These are phyloP conservation scores for Sturnus vulgaris DNA, from an alignment of 2,113 vertebrate species.

Conservation along the genomic window DNA sequence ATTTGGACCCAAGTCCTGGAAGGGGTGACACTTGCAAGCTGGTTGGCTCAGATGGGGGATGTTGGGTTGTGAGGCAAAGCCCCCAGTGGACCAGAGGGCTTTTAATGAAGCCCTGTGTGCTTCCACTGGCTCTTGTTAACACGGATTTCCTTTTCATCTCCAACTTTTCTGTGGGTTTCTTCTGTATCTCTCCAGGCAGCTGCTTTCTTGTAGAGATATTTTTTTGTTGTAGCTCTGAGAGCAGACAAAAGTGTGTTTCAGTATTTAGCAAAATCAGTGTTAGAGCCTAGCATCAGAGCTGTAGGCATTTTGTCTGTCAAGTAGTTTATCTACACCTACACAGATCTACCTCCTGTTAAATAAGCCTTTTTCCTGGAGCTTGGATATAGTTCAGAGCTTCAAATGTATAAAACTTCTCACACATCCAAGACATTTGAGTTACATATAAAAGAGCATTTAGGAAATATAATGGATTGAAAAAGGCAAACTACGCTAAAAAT, in stretches of 20 bases:
- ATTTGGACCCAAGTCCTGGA: background rate
- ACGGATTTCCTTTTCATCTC: background rate
- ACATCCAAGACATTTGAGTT: background rate
- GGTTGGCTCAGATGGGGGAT: accelerated
- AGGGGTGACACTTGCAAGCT: background rate
- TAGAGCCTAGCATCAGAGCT: background rate
- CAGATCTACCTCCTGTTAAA: background rate
- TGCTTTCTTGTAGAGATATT: background rate
- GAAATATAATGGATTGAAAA: background rate
- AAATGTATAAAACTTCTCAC: background rate
- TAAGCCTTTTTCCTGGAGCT: background rate
- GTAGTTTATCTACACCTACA: background rate
- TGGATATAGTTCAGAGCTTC: background rate
- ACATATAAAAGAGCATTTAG: background rate
- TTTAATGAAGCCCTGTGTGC: background rate
- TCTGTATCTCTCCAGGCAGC: background rate
- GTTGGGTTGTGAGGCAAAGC: background rate
- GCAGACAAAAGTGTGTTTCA: background rate
- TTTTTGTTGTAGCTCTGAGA: background rate
- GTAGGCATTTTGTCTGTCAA: background rate
- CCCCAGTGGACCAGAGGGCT: background rate
- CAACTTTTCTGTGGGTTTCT: background rate
- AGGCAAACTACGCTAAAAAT: background rate
- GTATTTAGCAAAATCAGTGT: background rate
- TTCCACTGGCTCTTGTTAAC: background rate